Evolutionary conservation across 2,113 vertebrate species (phyloP), one percentile per base, ranked within the genome.

Genomic region (Fulmarus glacialis): DNA sequence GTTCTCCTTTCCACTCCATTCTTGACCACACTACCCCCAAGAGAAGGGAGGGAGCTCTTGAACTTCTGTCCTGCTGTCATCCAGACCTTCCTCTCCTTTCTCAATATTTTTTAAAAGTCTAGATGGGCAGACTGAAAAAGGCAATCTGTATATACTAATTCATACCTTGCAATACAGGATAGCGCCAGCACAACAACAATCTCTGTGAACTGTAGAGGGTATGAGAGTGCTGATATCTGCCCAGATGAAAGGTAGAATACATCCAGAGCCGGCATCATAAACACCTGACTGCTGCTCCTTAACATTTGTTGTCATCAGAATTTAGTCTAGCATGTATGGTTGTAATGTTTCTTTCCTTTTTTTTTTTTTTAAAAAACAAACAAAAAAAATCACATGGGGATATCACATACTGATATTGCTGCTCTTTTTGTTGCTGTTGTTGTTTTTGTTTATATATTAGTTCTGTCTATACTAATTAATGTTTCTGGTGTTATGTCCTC

Each of bases 391-490:
- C 40, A 40, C 40, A 40, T 85, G 70, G 68, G 81, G 40, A 42
- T 82, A 56, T 96, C 87, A 36, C 66, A 52, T 79, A 56, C 80
- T 90, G 92, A 75, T 94, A 72, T 72, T 90, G 78, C 87, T 94
- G 56, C 71, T 78, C 30, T 40, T 62, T 34, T 72, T 92, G 96
- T 95, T 80, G 32, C 70, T 60, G 55, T 64, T 90, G 73, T 55
- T 74, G 86, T 23, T 95, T 56, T 96, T 96, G 94, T 95, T 92
- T 92, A 81, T 70, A 85, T 97, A 83, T 90, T 36, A 79, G 64
- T 90, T 92, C 53, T 91, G 94, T 97, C 94, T 70, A 43, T 89
- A 93, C 85, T 95, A 96, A 88, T 97, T 47, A 93, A 73, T 86
- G 68, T 93, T 43, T 78, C 45, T 84, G 73, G 36, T 79, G 60